phyloP scores from a whole-genome alignment of 2,888 invertebrate genomes.

The Pimpla rufipes region DNA sequence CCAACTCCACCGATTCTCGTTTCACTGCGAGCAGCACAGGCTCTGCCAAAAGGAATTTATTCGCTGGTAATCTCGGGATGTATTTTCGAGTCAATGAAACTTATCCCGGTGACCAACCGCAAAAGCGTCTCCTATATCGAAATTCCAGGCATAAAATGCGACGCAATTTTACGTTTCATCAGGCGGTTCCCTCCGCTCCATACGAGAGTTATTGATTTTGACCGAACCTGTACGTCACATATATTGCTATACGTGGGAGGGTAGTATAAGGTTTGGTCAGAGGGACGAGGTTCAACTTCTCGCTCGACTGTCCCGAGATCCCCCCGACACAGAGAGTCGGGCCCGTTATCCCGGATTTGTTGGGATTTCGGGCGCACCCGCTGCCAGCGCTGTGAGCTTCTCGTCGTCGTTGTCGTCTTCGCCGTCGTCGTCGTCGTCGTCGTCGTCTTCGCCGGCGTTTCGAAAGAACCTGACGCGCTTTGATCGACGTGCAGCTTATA shows the following conservation, averaged over 20 bases:
- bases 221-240: slow-evolving; percentile 2
- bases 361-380: slow-evolving; percentile 57
- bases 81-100: too few species aligned
- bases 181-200: neutral
- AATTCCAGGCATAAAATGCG: too few species aligned
- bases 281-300: slow-evolving; percentile 72
- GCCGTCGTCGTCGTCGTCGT: too few species aligned
- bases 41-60: neutral
- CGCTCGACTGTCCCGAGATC: slow-evolving; percentile 74
- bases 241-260: slow-evolving; percentile 37
- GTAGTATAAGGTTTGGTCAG: slow-evolving; percentile 27
- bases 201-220: neutral
- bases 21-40: neutral
- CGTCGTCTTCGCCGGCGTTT: slow-evolving; percentile 32
- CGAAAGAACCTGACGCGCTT: slow-evolving; percentile 30
- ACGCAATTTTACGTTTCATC: too few species aligned
- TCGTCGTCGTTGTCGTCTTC: slow-evolving; percentile 25
- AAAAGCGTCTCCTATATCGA: too few species aligned
- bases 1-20: slow-evolving; percentile 7
- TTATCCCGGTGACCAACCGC: too few species aligned
- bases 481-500: slow-evolving; percentile 18
- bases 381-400: slow-evolving; percentile 30
- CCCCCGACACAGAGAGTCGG: slow-evolving; percentile 69
- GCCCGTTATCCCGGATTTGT: slow-evolving; percentile 75
- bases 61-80: neutral